Base-by-base conservation (phyloP, 2,113 vertebrate genomes). In the Dicentrarchus labrax region DNA sequence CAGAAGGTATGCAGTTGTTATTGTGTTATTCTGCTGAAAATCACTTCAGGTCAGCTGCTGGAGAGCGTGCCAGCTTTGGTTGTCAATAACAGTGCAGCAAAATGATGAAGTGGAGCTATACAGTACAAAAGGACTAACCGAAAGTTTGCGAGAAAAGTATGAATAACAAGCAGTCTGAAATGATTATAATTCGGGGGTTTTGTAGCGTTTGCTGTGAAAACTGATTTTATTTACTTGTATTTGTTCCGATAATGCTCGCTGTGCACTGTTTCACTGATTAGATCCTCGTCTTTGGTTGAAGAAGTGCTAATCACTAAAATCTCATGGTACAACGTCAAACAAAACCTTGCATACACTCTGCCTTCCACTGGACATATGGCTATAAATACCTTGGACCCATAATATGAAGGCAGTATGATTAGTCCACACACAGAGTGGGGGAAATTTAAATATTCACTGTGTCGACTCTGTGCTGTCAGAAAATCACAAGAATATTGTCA, bases 101-200 rank as follows among this genome's bases (percentile, higher is more conserved):
- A 61, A 74, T 1, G 6, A 8, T 30, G 2, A 66, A 72, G 41
- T 16, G 47, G 22, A 4, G 12, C 22, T 22, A 1, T 3, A 17
- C 15, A 11, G 4, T 36, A 39, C 24, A 62, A 57, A 45, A 39
- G 51, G 10, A 15, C 19, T 1, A 21, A 54, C 21, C 53, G 19
- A 6, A 24, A 47, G 12, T 60, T 60, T 17, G 22, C 4, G 1
- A 21, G 5, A n/a, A 62, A 45, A 48, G 19, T 71, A 8, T 10
- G 21, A 72, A 53, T 47, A 47, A 47, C 13, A 47, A 4, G 45
- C 4, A 1, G 19, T 30, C 54, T 48, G 13, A 61, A 38, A 36
- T 57, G 19, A 77, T 64, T 69, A 24, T 50, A 67, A 87, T 75
- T 61, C 4, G 1, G 5, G 41, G 53, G 4, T 13, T 36, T 70